Evolutionary conservation across 2,888 invertebrate genomes (phyloP), one percentile per base, ranked within the genome.

Genomic region (Lycia hirtaria): DNA sequence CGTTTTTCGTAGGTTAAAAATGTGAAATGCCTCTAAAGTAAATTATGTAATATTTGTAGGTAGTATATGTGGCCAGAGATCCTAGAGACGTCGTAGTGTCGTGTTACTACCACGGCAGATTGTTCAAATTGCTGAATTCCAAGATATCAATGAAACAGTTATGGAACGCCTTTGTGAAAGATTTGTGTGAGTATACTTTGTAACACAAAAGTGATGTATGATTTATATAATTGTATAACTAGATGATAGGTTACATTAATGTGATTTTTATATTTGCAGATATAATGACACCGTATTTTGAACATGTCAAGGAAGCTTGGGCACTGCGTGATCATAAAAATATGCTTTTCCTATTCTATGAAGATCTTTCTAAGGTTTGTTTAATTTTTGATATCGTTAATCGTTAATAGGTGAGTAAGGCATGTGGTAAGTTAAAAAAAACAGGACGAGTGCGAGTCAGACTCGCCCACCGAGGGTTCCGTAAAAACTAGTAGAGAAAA

Each of bases 261-360:
- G 12, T 2, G 1, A 10, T 26, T 1, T 15, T 26, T 30, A 15
- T 20, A 10, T 28, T 49, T 56, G 0, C 32, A 56, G 50, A 26
- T 37, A 9, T 3, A 4, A 92, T 41, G 20, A 88, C 93, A 40
- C 96, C 96, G 0, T 96, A 94, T 71, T 96, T 95, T 93, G 93
- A 93, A 44, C 96, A 96, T 72, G 77, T 96, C 0, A 93, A 94
- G 69, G 96, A 96, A 85, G 96, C 95, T 0, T 95, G 95, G 94
- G 82, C 87, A 0, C 73, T 92, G 22, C 91, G 94, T 56, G 64
- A 95, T 56, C 85, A 95, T 64, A 80, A 93, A 0, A 96, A 96
- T 80, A 85, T 96, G 22, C 81, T 96, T 0, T 96, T 96, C 67
- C 78, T 96, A 32, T 95, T 95, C 73, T 97, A 96, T 70, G 96